Percentiles rank a stretch among this genome's conserved stretches.
phyloP scores from a whole-genome alignment of 53 echinoderm and acorn worm species.

The Temnopleurus reevesii region DNA sequence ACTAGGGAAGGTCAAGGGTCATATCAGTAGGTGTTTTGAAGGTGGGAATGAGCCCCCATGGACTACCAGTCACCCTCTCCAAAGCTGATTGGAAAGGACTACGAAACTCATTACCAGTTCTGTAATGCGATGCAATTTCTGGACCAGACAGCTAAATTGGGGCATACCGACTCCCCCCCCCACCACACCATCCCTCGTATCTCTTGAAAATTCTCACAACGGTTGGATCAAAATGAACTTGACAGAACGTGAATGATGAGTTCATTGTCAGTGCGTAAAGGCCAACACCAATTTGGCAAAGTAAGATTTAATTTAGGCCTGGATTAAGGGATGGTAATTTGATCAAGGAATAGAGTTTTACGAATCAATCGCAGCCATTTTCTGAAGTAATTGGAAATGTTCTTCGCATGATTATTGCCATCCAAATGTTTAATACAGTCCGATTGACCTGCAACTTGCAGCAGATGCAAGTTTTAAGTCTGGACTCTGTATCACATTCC shows the following conservation, averaged over 20 bases:
- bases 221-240: neutral
- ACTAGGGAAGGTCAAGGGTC: constrained; percentile 10
- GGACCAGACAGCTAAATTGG: neutral
- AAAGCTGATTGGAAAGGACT: constrained; percentile 33
- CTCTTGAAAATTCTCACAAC: neutral
- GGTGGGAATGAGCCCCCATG: constrained; percentile 41
- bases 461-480: no score
- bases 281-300: constrained; percentile 5
- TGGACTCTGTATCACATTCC: no score
- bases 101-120: constrained; percentile 20
- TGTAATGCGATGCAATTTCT: neutral
- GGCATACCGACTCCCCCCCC: neutral
- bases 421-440: no score
- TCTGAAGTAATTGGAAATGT: no score
- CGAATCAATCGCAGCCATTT: constrained; percentile 2
- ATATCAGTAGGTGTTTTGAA: constrained; percentile 31
- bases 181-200: neutral
- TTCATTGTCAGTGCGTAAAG: constrained; percentile 14
- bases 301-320: neutral
- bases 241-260: constrained; percentile 18
- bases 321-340: neutral
- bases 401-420: no score
- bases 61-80: constrained; percentile 8
- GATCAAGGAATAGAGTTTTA: neutral
- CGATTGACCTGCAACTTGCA: no score